These are phyloP conservation scores for Tetraneura akinire DNA, from an alignment of 1,140 invertebrate genomes.

Conservation along the genomic window DNA sequence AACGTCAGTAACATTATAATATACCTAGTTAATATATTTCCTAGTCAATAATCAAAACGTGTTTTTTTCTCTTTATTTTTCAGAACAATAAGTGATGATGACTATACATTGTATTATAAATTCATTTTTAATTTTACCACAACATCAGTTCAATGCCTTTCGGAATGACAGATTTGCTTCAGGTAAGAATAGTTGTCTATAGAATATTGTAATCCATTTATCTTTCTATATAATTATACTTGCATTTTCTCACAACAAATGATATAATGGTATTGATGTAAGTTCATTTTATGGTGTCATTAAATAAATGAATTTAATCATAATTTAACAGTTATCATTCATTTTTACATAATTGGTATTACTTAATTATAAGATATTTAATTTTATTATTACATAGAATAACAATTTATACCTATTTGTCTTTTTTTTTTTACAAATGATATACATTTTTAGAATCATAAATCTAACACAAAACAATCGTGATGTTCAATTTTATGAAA, in stretches of 20 bases:
- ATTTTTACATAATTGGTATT: background rate
- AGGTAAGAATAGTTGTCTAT: background rate
- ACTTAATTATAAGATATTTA: background rate
- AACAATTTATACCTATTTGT: background rate
- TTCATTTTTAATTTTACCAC: background rate
- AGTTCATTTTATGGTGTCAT: too few species aligned
- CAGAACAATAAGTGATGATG: background rate
- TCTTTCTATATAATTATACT: too few species aligned
- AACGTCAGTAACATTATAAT: too few species aligned
- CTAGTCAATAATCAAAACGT: too few species aligned
- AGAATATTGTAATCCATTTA: too few species aligned
- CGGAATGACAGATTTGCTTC: slow-evolving; percentile 18
- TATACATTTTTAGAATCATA: slow-evolving; percentile 7
- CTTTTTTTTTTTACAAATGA: background rate
- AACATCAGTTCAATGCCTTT: slow-evolving; percentile 14
- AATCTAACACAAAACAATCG: background rate
- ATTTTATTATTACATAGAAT: background rate
- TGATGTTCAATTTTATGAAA: slow-evolving; percentile 88
- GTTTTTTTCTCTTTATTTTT: background rate
- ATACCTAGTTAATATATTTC: too few species aligned
- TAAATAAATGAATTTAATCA: too few species aligned
- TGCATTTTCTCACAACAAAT: background rate
- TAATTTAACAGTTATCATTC: too few species aligned
- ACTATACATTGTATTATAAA: background rate
- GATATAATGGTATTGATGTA: background rate